Percentiles rank a stretch among this genome's conserved stretches.
Evolutionary conservation across 1,140 invertebrate genomes (phyloP).

Genomic region (Drosophila subpulchrella): DNA sequence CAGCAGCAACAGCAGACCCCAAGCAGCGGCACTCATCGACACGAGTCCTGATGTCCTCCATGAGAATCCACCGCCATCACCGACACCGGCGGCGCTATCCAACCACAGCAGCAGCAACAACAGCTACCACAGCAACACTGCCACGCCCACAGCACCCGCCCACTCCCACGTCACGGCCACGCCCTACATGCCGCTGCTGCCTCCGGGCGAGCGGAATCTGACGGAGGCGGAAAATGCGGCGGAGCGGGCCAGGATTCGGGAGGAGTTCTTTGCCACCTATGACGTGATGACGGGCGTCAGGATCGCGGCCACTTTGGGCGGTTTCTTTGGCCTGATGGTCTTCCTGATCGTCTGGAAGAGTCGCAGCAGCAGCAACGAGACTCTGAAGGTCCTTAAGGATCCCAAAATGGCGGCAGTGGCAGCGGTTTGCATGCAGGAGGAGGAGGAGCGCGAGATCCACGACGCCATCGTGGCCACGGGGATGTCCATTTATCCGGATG

Average conservation of each 20-base stretch:
- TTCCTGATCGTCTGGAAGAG: constrained; percentile 95
- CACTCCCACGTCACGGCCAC: constrained; percentile 53
- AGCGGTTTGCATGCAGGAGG: constrained; percentile 91
- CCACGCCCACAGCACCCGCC: constrained; percentile 31
- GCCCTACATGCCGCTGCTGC: constrained; percentile 66
- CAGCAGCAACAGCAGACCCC: constrained; percentile 29
- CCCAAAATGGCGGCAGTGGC: constrained; percentile 88
- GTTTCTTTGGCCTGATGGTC: constrained; percentile 95
- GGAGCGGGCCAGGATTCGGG: constrained; percentile 87
- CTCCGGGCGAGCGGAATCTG: constrained; percentile 71
- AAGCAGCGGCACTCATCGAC: constrained; percentile 52
- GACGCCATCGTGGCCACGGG: constrained; percentile 90
- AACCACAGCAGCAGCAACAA: constrained; percentile 16
- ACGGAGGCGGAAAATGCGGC: constrained; percentile 67
- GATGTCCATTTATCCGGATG: constrained; percentile 85
- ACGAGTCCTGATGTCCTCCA: constrained; percentile 44
- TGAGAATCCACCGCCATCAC: constrained; percentile 50
- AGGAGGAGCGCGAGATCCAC: constrained; percentile 90
- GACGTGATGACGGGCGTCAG: constrained; percentile 95
- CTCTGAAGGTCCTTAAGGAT: constrained; percentile 87
- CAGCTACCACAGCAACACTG: constrained; percentile 48
- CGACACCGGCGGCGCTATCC: constrained; percentile 64
- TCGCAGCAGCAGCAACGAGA: constrained; percentile 89
- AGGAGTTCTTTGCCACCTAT: constrained; percentile 94
- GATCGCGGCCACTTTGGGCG: constrained; percentile 94